Evolutionary conservation across 2,797 vertebrate species (phyloP), one percentile per base, ranked within the genome.

Genomic region (Syncerus caffer): DNA sequence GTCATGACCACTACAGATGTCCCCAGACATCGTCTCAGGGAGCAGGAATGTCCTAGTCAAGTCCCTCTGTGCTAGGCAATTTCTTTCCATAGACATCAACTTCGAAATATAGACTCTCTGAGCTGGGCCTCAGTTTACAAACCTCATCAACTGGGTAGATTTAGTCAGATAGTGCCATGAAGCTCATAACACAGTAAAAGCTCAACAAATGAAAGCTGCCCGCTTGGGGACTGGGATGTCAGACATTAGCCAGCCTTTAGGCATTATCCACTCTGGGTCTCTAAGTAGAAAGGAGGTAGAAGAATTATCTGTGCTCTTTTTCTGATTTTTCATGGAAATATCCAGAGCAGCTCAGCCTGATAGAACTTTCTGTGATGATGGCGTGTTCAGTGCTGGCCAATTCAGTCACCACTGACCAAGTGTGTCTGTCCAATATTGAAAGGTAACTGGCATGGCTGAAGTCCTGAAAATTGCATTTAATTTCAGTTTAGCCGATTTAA

Each of bases 321-420:
- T n/a, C 7, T 3, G 23, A 16, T 25, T 82, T 74, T 82, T 82
- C 64, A 31, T 1, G 50, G 89, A 23, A 90, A 67, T 45, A 11
- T 16, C 58, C 31, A 7, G 31, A 25, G 31, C 31, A 53, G 31
- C 38, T 19, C 51, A 45, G 62, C 47, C 64, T 34, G 0, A 3
- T 3, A 42, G 84, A 88, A 34, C 53, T n/a, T 53, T 21, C 4
- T 3, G 71, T 19, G 55, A 23, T 0, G 55, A 38, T 3, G 38
- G 79, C 23, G 4, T 2, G 34, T 57, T 21, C 3, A 2, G 38
- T 19, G 9, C 34, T 0, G 0, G 8, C 45, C 76, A 6, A 0
- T 45, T 10, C 5, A 3, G 53, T 45, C 45, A 3, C 60, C 67
- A 15, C n/a, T 16, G 14, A 57, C 57, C 60, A 38, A 9, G 4